Base-by-base conservation (phyloP, 2,797 vertebrate species). In the Phataginus tricuspis region DNA sequence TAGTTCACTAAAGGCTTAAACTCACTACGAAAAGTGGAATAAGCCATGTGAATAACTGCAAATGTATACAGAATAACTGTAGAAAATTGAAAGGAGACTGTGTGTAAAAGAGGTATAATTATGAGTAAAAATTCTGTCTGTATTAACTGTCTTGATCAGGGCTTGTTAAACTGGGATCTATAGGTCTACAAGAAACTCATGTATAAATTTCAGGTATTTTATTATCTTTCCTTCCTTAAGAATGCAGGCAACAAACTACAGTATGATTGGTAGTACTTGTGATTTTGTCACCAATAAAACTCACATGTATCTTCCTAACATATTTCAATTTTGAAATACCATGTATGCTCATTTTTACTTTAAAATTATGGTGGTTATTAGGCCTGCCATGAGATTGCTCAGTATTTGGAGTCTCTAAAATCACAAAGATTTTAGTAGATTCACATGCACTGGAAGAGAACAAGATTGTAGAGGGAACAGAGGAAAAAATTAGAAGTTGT, bases 241-340 rank as follows among this genome's bases (percentile, higher is more conserved):
- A 90, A 74, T 86, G 10, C 39, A 90, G 7, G 7, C 3, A 74
- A 45, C 1, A 94, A 78, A 57, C 4, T 15, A 83, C 16, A 66
- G 10, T 69, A 51, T 77, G 19, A 49, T 59, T 49, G 8, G 12
- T 6, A 92, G 42, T 64, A 21, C 29, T 9, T n/a, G 7, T 94
- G 37, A 55, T 66, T 69, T 87, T 90, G 25, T 51, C 45, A 94
- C 21, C 29, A 68, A 51, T 55, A 96, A 39, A 86, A 90, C 37
- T 86, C 19, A 55, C 25, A 12, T 91, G 0, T 42, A 53, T 64
- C 80, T 91, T 79, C 14, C 23, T 93, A 42, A 61, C 21, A 63
- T 18, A 86, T 64, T 82, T 90, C 57, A 83, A n/a, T 83, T 94
- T 86, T 53, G 14, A 86, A 96, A 72, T 59, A 51, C 42, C 18